Conservation (phyloP, 2,113 vertebrate species). For the Dromas ardeola region DNA sequence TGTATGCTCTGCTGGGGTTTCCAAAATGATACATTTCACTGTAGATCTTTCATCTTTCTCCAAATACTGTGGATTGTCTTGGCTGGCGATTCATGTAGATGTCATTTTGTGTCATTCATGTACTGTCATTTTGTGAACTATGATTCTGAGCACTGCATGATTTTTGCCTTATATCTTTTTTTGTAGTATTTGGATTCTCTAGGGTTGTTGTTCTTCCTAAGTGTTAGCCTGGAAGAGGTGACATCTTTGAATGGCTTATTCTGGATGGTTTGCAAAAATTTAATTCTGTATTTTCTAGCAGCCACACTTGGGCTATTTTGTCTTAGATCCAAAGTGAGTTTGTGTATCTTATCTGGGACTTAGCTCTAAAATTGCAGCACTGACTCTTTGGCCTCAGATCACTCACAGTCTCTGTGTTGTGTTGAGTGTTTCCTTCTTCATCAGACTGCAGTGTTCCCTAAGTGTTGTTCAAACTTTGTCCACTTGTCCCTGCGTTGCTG, state of each 20-base stretch:
- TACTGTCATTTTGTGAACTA: not conserved
- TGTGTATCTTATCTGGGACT: not conserved
- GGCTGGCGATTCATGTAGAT: not conserved
- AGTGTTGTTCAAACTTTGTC: not conserved
- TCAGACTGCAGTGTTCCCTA: not conserved
- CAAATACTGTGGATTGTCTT: not conserved
- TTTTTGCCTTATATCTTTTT: not conserved
- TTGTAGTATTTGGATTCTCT: not conserved
- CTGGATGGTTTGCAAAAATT: not conserved
- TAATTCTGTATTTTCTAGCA: not conserved
- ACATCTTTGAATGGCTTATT: not conserved
- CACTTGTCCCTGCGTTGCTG: not conserved
- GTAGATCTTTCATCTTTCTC: not conserved
- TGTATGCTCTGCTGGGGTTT: not conserved
- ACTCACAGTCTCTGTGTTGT: not conserved
- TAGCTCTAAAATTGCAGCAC: not conserved
- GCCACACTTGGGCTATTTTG: not conserved
- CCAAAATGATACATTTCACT: not conserved
- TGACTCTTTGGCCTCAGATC: not conserved
- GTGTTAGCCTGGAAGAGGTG: not conserved
- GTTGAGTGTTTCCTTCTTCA: not conserved
- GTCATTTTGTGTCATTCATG: not conserved
- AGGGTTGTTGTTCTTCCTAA: not conserved
- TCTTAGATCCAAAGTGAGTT: not conserved
- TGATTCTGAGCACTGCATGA: not conserved